These are phyloP conservation scores for Barnardius zonarius DNA, from an alignment of 2,113 vertebrate species.

Conservation along the genomic window DNA sequence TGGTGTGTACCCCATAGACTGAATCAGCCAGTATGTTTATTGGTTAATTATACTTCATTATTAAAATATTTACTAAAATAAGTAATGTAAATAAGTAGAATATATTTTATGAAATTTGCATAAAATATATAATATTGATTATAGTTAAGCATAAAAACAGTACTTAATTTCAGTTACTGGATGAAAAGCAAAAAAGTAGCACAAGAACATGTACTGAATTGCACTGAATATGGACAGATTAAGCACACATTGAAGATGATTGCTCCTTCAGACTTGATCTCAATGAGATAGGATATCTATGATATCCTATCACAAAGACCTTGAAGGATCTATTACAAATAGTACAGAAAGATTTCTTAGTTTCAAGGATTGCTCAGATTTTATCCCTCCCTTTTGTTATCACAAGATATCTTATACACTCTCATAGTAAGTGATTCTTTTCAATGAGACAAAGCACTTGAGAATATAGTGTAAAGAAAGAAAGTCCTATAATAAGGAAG, in stretches of 20 bases:
- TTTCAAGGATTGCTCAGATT: neutral
- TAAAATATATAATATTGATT: neutral
- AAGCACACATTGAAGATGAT: neutral
- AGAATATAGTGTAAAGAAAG: neutral
- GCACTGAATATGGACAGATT: neutral
- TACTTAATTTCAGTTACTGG: neutral
- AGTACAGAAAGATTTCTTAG: neutral
- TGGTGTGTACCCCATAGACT: neutral
- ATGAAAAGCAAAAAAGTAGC: neutral
- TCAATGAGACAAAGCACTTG: neutral
- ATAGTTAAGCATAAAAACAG: neutral
- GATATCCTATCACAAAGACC: neutral
- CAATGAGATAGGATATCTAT: neutral
- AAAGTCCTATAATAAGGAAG: neutral
- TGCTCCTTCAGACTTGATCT: neutral
- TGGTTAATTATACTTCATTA: neutral
- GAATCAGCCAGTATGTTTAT: neutral
- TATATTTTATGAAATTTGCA: neutral
- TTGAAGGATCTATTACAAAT: neutral
- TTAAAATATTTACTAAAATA: neutral
- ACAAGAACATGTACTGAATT: neutral
- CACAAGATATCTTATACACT: neutral
- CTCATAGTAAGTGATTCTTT: neutral
- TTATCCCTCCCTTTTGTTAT: neutral
- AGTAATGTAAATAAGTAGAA: neutral